Percentiles rank a stretch among this genome's conserved stretches.
phyloP scores from a whole-genome alignment of 2,797 vertebrate species.

The Gymnoscopelus microlampas region DNA sequence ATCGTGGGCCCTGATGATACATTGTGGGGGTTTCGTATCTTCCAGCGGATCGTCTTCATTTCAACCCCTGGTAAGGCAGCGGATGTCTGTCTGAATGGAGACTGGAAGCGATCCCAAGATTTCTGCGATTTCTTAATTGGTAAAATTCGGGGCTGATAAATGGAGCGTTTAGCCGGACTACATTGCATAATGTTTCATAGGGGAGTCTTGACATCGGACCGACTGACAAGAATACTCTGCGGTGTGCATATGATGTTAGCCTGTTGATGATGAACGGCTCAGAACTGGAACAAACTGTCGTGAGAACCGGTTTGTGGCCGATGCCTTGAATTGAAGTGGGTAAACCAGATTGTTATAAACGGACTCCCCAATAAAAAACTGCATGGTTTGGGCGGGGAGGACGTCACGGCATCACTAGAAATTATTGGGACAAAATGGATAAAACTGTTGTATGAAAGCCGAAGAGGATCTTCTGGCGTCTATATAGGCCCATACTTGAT shows the following conservation, averaged over 20 bases:
- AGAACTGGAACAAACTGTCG: constrained; percentile 78
- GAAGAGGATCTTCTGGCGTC: constrained; percentile 50
- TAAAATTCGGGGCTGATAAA: constrained; percentile 58
- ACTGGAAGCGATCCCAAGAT: constrained; percentile 50
- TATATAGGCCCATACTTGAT: constrained; percentile 62
- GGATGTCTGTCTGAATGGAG: constrained; percentile 74
- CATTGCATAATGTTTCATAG: constrained; percentile 68
- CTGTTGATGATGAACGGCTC: constrained; percentile 82
- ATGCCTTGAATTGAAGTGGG: constrained; percentile 74
- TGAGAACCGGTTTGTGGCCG: constrained; percentile 75
- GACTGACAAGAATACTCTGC: constrained; percentile 67
- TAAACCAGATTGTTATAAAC: constrained; percentile 59
- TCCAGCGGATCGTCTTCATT: constrained; percentile 67
- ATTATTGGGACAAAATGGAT: constrained; percentile 75
- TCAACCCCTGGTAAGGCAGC: constrained; percentile 36
- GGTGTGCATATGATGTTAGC: constrained; percentile 82
- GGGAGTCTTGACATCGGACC: constrained; percentile 75
- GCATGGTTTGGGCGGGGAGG: constrained; percentile 76
- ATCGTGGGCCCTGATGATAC: constrained; percentile 69
- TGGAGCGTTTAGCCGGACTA: constrained; percentile 75
- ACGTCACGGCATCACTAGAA: constrained; percentile 52
- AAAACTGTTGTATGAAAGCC: constrained; percentile 72
- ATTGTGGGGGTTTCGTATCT: constrained; percentile 49
- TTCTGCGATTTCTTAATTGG: constrained; percentile 51
- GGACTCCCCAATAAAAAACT: constrained; percentile 39